Evolutionary conservation across 2,797 vertebrate species (phyloP).

Genomic region (Valencia hispanica): DNA sequence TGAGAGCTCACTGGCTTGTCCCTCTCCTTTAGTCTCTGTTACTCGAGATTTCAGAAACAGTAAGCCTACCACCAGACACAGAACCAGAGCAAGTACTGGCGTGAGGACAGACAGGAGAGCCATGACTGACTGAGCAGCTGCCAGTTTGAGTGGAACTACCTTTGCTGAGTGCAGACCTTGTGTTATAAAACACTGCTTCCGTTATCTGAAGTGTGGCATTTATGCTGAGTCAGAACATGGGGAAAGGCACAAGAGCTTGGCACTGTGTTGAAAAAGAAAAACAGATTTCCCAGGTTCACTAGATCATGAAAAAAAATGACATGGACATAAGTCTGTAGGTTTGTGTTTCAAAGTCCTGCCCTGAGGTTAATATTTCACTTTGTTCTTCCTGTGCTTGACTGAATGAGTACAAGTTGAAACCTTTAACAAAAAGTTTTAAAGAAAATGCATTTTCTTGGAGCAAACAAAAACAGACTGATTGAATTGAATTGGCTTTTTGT

Average conservation of each 20-base stretch:
- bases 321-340: not conserved
- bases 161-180: not conserved
- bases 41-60: slow-evolving; percentile 75
- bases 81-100: slow-evolving; percentile 81
- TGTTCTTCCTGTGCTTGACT: not conserved
- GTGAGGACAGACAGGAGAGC: slow-evolving; percentile 83
- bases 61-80: slow-evolving; percentile 84
- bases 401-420: not conserved
- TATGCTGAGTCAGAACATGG: slow-evolving; percentile 20
- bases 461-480: not conserved
- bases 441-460: not conserved
- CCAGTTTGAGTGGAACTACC: not conserved
- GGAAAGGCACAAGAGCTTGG: not conserved
- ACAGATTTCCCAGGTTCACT: not conserved
- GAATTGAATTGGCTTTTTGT: not conserved
- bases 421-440: not conserved
- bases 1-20: not conserved
- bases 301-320: not conserved
- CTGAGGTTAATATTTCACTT: slow-evolving; percentile 28
- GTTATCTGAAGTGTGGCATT: not conserved
- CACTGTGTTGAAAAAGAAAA: not conserved
- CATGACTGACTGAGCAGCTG: slow-evolving; percentile 72
- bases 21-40: not conserved
- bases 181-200: slow-evolving; percentile 9
- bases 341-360: slow-evolving; percentile 23